Evolutionary conservation across 2,113 vertebrate genomes (phyloP), one percentile per base, ranked within the genome.

Genomic region (Gymnobelideus leadbeateri): DNA sequence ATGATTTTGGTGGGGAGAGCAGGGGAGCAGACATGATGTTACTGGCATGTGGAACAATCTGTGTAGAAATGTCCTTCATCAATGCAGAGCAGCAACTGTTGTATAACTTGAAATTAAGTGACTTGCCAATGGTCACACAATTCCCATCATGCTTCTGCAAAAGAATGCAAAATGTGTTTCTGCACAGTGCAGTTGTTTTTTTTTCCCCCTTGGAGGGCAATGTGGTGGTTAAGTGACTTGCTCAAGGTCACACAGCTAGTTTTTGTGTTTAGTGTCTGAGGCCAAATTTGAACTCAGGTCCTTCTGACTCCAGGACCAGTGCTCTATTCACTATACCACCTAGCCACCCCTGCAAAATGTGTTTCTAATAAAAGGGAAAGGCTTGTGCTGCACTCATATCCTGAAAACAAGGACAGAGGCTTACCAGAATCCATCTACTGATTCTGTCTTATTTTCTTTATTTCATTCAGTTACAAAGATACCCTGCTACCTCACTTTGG

Each of bases 351-450:
- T 46, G 0, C 1, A 11, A 90, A 57, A 57, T 43, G 12, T 21
- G 0, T 11, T 8, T 25, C 53, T 24, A 49, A 31, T n/a, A 16
- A 93, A 46, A 1, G 16, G 31, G 31, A 46, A 10, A 25, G 68
- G 47, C n/a, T 61, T 89, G 54, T 4, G 3, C 23, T 84, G n/a
- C n/a, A 84, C 19, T 84, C 91, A 93, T 84, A 92, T 68, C 12
- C 1, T 21, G 89, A 96, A 92, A 57, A 54, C 46, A 6, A 84
- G 21, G 89, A 92, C 49, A 14, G 46, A 96, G 91, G 77, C 68
- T 46, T 91, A 47, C 96, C 89, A 31, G 46, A 92, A 51, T 53
- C 84, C 53, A 52, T 26, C 90, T 92, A 68, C 26, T 28, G 91
- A 51, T 51, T 89, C 92, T 92, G 24, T n/a, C n/a, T 54, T 61